Evolutionary conservation across 2,888 invertebrate species (phyloP).

Genomic region (Geophilus truncorum): DNA sequence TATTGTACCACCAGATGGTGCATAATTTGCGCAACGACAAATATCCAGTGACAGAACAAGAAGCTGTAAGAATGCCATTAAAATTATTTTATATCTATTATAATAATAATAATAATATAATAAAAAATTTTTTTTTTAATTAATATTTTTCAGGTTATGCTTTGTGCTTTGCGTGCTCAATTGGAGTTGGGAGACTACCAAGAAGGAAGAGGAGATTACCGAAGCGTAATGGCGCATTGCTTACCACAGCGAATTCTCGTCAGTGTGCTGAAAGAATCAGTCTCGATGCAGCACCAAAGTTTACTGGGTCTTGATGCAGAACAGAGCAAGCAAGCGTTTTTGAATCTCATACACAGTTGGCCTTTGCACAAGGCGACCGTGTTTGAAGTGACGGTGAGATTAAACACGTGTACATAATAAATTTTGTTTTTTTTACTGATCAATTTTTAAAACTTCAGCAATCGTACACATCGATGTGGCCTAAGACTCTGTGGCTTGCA

Average conservation of each 20-base stretch:
- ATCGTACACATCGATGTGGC: constrained; percentile 94
- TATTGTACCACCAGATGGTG: constrained; percentile 87
- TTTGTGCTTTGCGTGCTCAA: constrained; percentile 89
- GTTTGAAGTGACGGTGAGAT: constrained; percentile 85
- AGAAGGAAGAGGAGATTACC: constrained; percentile 41
- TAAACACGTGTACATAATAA: too few species aligned
- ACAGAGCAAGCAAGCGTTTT: constrained; percentile 85
- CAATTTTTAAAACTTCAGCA: constrained; percentile 64
- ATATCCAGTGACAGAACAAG: constrained; percentile 87
- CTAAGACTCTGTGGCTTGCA: constrained; percentile 83
- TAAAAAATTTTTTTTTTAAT: background rate
- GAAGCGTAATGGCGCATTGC: constrained; percentile 66
- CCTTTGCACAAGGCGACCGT: constrained; percentile 87
- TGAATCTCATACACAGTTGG: constrained; percentile 90
- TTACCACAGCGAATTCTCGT: constrained; percentile 77
- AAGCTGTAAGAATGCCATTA: constrained; percentile 66
- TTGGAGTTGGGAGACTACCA: constrained; percentile 76
- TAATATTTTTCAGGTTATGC: constrained; percentile 65
- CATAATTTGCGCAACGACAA: constrained; percentile 85
- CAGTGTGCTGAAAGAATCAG: constrained; percentile 71
- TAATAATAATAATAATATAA: background rate
- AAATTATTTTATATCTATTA: background rate
- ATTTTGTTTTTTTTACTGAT: too few species aligned
- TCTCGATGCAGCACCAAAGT: constrained; percentile 85
- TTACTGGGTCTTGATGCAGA: constrained; percentile 77